phyloP scores from a whole-genome alignment of 2,888 invertebrate species.

The Parnassius smintheus region DNA sequence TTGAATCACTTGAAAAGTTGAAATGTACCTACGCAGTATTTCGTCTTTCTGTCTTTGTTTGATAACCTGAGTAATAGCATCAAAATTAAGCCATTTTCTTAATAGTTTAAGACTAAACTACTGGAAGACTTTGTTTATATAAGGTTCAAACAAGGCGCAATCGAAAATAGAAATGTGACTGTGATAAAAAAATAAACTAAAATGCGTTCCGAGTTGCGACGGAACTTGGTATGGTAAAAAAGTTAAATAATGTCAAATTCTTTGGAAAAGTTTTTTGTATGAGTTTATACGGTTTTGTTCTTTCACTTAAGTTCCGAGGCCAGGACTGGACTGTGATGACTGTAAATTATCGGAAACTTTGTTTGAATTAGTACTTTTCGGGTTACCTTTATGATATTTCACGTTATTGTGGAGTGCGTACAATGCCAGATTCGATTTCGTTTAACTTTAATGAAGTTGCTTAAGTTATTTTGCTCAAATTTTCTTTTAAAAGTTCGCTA shows the following conservation, averaged over 20 bases:
- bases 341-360: slow-evolving; percentile 11
- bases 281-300: slow-evolving; percentile 12
- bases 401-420: background rate
- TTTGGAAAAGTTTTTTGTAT: slow-evolving; percentile 4
- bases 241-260: background rate
- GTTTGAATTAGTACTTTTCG: slow-evolving; percentile 2
- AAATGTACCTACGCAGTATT: no score
- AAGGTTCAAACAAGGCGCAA: no score
- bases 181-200: no score
- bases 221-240: background rate
- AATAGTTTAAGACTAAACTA: no score
- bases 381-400: slow-evolving; percentile 5
- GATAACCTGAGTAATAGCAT: no score
- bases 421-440: slow-evolving; percentile 7
- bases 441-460: background rate
- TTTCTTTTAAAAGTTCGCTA: slow-evolving; percentile 2
- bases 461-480: background rate
- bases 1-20: no score
- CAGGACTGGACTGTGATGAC: slow-evolving; percentile 2
- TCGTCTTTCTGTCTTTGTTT: no score
- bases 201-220: background rate
- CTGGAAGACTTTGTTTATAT: no score
- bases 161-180: no score
- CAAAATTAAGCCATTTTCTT: no score
- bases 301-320: background rate